Conservation (phyloP, 2,113 vertebrate genomes). For the Hipposideros armiger region DNA sequence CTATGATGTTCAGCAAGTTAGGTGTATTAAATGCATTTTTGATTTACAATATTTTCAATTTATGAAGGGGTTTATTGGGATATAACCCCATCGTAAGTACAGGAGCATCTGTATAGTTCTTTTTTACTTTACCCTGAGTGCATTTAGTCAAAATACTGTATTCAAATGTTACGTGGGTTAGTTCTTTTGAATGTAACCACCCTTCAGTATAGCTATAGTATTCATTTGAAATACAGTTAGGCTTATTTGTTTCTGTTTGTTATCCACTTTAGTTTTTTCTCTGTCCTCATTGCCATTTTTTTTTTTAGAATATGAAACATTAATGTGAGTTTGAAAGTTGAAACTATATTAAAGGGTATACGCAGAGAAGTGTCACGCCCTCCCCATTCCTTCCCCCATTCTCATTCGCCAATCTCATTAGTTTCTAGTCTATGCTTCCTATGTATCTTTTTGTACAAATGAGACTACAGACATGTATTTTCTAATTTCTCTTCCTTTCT, state of each 20-base stretch:
- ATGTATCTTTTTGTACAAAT: not conserved
- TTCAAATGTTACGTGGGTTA: not conserved
- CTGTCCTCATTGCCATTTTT: not conserved
- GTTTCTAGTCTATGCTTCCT: not conserved
- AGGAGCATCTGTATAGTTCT: not conserved
- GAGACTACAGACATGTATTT: not conserved
- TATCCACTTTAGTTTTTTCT: not conserved
- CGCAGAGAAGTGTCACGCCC: not conserved
- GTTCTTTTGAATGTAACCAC: not conserved
- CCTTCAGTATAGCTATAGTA: not conserved
- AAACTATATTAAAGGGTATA: not conserved
- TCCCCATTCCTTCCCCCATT: no score
- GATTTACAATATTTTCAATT: no score
- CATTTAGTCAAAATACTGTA: not conserved
- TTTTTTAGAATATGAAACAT: not conserved
- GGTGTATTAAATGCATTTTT: not conserved
- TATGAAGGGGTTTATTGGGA: not conserved
- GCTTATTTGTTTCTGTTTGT: not conserved
- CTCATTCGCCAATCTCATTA: not conserved
- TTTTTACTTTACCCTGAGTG: not conserved
- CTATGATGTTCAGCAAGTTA: not conserved
- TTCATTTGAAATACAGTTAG: not conserved
- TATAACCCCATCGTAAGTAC: not conserved
- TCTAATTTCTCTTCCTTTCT: not conserved
- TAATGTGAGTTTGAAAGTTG: not conserved